Base-by-base conservation (phyloP, 2,888 invertebrate species). In the Machimus rusticus region DNA sequence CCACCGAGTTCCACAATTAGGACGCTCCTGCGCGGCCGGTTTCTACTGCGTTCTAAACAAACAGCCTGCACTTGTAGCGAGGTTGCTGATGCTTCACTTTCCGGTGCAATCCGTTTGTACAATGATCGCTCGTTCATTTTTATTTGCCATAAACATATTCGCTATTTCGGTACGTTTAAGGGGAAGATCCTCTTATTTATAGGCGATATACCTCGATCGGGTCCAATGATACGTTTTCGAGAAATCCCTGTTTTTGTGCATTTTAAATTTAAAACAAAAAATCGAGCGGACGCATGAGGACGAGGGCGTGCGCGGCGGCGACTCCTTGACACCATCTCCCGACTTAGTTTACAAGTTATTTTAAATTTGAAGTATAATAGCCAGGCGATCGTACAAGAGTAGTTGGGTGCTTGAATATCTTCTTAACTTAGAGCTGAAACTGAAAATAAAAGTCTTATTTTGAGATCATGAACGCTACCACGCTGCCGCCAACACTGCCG, bases 391-490 rank as follows among this genome's bases (percentile, higher is more conserved):
- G 74, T 85, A 74, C 39, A 57, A 74, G 82, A 85, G 85, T 85
- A 85, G 85, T 85, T 85, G 85, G 23, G 37, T 85, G 85, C 46
- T 85, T 85, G 46, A 85, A 74, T 74, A 85, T 85, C 74, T 85
- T 85, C 85, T 74, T 84, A 74, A 84, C 39, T 66, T 85, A 85
- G 82, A 82, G 85, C 74, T 74, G 74, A 85, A 74, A 85, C 87
- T 87, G 76, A 87, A 87, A 87, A 87, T 84, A 87, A 85, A 87
- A 87, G 84, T 87, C 87, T 87, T 84, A 85, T 87, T 87, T 87
- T 87, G 84, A 85, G 87, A 84, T 87, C 87, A 85, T 87, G 87
- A 87, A 82, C 55, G 74, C 87, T 84, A 66, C 87, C 74, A 79
- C 43, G 87, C 37, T 86, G 79, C 39, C 77, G 79, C 66, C 77